phyloP scores from a whole-genome alignment of 2,113 vertebrate genomes.

The Cyanoderma ruficeps region DNA sequence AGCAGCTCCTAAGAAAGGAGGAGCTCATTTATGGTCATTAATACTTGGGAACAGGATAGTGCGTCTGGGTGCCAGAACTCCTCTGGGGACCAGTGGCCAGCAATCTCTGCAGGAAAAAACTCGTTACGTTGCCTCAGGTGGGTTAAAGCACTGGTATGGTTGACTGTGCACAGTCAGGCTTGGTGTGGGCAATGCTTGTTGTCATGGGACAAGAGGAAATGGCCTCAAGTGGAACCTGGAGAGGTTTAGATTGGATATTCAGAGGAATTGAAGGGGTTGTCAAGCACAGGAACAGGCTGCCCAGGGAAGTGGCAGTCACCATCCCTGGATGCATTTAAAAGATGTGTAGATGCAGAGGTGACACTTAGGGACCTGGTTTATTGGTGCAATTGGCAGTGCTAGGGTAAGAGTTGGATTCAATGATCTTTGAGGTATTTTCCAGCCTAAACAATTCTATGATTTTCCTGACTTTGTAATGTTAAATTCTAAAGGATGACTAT shows the following conservation, averaged over 20 bases:
- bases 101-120: background rate
- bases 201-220: background rate
- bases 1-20: rapidly evolving
- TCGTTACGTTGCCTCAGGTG: background rate
- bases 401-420: background rate
- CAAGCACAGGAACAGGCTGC: background rate
- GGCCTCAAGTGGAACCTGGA: background rate
- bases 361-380: background rate
- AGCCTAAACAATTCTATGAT: background rate
- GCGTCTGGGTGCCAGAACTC: rapidly evolving
- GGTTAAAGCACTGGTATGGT: background rate
- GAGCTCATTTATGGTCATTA: background rate
- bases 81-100: background rate
- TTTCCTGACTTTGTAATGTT: background rate
- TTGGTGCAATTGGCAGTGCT: background rate
- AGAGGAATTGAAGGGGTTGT: background rate
- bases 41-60: background rate
- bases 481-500: background rate
- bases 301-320: background rate
- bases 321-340: background rate
- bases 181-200: background rate
- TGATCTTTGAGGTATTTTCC: background rate
- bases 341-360: background rate
- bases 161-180: background rate
- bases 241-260: background rate